These are phyloP conservation scores for Agrotis clavis DNA, from an alignment of 2,888 invertebrate species.

Conservation along the genomic window DNA sequence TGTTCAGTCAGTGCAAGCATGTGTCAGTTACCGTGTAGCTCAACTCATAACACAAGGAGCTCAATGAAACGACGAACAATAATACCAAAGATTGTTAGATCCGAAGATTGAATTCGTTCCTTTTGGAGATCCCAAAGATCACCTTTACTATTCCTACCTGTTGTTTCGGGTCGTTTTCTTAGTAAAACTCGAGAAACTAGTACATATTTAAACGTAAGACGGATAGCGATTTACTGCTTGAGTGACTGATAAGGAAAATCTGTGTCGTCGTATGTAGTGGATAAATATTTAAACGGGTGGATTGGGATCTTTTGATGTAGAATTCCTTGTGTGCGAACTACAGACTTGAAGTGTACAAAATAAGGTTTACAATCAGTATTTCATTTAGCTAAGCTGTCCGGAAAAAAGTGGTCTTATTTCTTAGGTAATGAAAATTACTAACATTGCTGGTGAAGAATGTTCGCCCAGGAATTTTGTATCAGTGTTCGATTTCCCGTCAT, in stretches of 20 bases:
- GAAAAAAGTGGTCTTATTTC: background rate
- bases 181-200: background rate
- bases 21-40: too few relatives aligned
- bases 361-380: background rate
- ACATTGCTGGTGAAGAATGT: background rate
- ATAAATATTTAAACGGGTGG: constrained; percentile 42
- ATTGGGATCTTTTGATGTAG: constrained; percentile 18
- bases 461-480: background rate
- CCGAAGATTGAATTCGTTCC: too few relatives aligned
- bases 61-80: too few relatives aligned
- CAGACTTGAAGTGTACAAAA: background rate
- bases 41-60: too few relatives aligned
- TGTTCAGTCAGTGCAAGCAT: too few relatives aligned
- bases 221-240: constrained; percentile 23
- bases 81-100: too few relatives aligned
- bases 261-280: constrained; percentile 37
- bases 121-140: constrained; percentile 10
- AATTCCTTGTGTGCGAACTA: background rate
- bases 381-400: background rate
- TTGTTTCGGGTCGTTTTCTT: background rate
- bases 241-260: constrained; percentile 46
- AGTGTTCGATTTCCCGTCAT: constrained; percentile 27
- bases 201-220: constrained; percentile 12
- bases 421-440: constrained; percentile 7
- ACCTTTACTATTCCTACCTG: background rate